Evolutionary conservation across 2,797 vertebrate genomes (phyloP).

Genomic region (Dryobates pubescens): DNA sequence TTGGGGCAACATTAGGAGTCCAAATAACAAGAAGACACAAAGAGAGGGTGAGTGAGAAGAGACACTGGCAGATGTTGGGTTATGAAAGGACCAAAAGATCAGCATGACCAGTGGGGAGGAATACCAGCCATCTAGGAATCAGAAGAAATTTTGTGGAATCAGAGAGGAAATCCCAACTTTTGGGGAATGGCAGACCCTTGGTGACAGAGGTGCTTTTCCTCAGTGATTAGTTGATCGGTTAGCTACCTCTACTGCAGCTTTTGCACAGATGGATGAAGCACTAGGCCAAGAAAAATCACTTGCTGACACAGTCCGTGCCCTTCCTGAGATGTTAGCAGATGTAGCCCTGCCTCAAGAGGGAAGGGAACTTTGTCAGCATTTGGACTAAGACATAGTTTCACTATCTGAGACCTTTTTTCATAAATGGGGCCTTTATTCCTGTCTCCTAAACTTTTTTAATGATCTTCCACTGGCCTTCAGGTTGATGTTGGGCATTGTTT

Average conservation of each 20-base stretch:
- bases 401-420: not conserved
- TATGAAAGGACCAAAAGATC: not conserved
- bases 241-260: not conserved
- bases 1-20: not conserved
- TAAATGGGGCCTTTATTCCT: not conserved
- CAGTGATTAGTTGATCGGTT: constrained; percentile 17
- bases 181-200: not conserved
- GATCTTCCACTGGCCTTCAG: not conserved
- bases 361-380: not conserved
- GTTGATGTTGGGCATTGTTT: not conserved
- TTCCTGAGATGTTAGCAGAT: not conserved
- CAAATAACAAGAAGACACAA: not conserved
- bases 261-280: not conserved
- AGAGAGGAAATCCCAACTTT: not conserved
- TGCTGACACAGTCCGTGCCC: not conserved
- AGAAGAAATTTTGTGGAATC: not conserved
- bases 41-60: not conserved
- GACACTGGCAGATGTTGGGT: not conserved
- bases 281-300: not conserved
- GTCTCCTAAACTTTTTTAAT: not conserved
- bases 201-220: not conserved
- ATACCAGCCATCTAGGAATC: not conserved
- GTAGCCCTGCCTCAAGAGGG: not conserved
- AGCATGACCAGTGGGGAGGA: not conserved
- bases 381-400: not conserved